A percentile compares a stretch with the other conserved stretches of the same genome.
These are phyloP conservation scores for Leucopsar rothschildi DNA, from an alignment of 2,113 vertebrate species.

Conservation along the genomic window DNA sequence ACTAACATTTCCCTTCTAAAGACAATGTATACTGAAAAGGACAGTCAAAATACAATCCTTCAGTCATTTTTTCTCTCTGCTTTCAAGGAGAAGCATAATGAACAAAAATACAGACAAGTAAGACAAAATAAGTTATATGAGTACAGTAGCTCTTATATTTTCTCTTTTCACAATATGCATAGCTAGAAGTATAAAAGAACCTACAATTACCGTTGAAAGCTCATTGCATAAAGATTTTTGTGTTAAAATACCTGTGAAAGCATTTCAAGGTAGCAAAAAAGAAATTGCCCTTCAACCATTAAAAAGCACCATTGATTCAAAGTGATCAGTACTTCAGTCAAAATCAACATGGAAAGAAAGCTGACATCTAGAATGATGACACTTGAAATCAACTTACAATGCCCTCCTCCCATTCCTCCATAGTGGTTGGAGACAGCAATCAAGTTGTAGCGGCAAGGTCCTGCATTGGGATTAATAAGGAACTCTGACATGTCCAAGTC, in stretches of 20 bases:
- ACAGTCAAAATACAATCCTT: neutral
- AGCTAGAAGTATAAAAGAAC: neutral
- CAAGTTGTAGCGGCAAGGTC: conserved; percentile 93
- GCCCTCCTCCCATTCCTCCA: conserved; percentile 97
- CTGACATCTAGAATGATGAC: neutral
- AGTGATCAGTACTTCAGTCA: neutral
- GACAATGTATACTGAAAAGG: neutral
- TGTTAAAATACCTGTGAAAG: neutral
- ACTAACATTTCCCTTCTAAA: neutral
- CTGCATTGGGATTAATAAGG: conserved; percentile 96
- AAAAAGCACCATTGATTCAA: neutral
- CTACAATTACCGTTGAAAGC: neutral
- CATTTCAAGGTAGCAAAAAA: neutral
- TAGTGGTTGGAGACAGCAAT: conserved; percentile 99
- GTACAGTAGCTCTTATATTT: neutral
- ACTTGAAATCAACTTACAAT: conserved; percentile 84
- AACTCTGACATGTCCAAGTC: conserved; percentile 99
- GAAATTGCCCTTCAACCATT: neutral
- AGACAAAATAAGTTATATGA: neutral
- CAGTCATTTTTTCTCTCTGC: neutral
- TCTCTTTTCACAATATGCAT: neutral
- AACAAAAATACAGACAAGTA: neutral
- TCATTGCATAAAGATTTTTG: neutral
- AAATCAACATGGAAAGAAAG: neutral
- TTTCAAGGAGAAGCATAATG: neutral